Evolutionary conservation across 1,140 invertebrate species (phyloP).

Genomic region (Aphaenogaster rudis): DNA sequence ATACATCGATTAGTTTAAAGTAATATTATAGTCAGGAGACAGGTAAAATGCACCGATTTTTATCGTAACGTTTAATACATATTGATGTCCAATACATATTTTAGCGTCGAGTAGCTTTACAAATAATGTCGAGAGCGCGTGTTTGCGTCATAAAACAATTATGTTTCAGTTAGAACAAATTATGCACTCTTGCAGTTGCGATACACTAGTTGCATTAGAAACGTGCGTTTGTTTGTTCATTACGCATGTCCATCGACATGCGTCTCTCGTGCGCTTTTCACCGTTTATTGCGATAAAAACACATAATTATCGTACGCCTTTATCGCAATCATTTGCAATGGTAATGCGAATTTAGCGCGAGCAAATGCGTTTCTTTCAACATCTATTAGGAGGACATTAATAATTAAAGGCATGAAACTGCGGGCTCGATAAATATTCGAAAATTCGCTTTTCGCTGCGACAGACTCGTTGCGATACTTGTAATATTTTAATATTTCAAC

Average conservation of each 20-base stretch:
- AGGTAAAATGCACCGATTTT: not conserved
- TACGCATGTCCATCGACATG: constrained; percentile 4
- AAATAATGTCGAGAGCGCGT: constrained; percentile 14
- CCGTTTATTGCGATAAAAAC: not conserved
- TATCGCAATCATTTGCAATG: not conserved
- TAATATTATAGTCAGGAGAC: not conserved
- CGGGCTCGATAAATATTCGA: not conserved
- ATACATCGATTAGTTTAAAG: constrained; percentile 39
- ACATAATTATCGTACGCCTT: not conserved
- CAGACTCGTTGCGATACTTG: not conserved
- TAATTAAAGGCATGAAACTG: not conserved
- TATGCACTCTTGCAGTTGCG: constrained; percentile 33
- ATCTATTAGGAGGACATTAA: not conserved
- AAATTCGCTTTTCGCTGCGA: not conserved
- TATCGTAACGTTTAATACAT: constrained; percentile 29
- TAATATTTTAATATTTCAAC: constrained; percentile 15
- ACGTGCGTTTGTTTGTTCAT: constrained; percentile 58
- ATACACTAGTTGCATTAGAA: constrained; percentile 55
- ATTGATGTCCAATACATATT: constrained; percentile 40
- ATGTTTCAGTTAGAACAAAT: constrained; percentile 60
- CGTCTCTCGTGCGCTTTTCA: constrained; percentile 3
- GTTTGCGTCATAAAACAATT: constrained; percentile 30
- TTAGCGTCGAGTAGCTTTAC: constrained; percentile 4
- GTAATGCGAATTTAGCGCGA: not conserved
- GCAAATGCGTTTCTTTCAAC: not conserved